Evolutionary conservation across 1,140 invertebrate species (phyloP), one percentile per base, ranked within the genome.

Genomic region (Drosophila subobscura): DNA sequence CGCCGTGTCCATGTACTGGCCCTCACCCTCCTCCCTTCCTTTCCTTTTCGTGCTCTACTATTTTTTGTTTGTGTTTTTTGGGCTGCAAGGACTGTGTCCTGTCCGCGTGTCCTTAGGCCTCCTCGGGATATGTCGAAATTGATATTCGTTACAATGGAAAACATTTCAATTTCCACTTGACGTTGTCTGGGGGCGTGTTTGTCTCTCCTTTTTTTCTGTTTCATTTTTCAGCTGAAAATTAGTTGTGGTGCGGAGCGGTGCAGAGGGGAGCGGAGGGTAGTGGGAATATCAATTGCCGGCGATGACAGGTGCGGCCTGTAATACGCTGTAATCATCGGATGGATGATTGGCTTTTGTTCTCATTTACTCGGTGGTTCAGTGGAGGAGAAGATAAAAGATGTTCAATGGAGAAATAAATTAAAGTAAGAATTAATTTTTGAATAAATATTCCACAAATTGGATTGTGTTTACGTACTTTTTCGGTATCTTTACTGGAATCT

Each of bases 101-200:
- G 70, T 63, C 10, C 23, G 53, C 44, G 54, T 56, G 54, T 56
- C 27, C 23, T 56, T 22, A 22, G 55, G 41, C 44, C 44, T 37
- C 63, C 46, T 58, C 73, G 59, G 46, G 68, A 84, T 78, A 84
- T 86, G 81, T 86, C 83, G 78, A 83, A 86, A 83, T 83, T 78
- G 77, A 86, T 81, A 88, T 88, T 75, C 78, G 83, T 88, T 75
- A 75, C 61, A 78, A 78, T 73, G 49, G 66, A 71, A 75, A 83
- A 86, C 83, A 86, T 88, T 86, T 86, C 81, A 86, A 86, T 86
- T 86, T 88, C 79, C 78, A 75, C 74, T 86, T 68, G 65, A 74
- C 77, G 77, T 81, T 77, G 63, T 70, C 37, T 23, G 71, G 52
- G 66, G 79, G 79, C 80, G 76, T 77, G 71, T 53, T 27, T 42